Conservation (phyloP, 2,113 vertebrate species). For the Petroica traversi region DNA sequence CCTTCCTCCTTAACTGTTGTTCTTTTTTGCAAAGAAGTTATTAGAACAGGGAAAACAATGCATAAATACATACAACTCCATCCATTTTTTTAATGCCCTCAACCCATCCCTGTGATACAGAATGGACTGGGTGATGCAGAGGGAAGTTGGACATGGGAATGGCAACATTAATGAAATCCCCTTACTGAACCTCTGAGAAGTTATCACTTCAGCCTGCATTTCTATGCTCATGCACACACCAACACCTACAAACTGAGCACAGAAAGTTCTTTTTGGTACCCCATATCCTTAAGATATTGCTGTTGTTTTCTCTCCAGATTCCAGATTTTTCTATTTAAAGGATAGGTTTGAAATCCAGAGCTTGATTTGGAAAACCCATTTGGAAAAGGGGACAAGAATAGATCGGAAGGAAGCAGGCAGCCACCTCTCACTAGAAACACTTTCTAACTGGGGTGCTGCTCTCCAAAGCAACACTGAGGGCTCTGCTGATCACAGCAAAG, state of each 20-base stretch:
- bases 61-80: neutral
- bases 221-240: neutral
- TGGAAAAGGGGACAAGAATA: neutral
- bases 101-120: neutral
- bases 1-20: neutral
- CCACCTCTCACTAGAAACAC: neutral
- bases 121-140: neutral
- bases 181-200: neutral
- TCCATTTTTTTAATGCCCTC: neutral
- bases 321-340: neutral
- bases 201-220: neutral
- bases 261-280: neutral
- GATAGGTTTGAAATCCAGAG: neutral
- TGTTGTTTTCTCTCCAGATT: neutral
- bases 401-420: neutral
- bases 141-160: neutral
- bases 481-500: neutral
- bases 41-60: neutral
- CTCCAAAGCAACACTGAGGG: neutral
- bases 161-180: neutral
- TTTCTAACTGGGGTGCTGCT: neutral
- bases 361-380: neutral
- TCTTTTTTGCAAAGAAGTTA: neutral
- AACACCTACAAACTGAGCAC: neutral
- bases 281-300: neutral